Evolutionary conservation across 2,113 vertebrate species (phyloP).

Genomic region (Ibidorhyncha struthersii): DNA sequence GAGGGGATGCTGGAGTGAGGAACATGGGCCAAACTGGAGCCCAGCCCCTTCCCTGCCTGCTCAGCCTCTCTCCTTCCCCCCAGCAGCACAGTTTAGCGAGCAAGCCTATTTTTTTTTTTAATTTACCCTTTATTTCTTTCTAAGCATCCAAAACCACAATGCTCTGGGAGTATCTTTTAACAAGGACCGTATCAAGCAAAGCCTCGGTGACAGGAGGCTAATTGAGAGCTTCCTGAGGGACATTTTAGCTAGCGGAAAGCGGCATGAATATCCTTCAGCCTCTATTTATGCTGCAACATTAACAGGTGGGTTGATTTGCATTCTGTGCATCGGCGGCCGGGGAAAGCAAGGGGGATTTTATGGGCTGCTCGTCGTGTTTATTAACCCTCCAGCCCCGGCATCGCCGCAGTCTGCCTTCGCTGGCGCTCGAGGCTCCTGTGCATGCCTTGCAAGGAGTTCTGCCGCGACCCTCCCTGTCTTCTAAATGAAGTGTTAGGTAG

Average conservation of each 20-base stretch:
- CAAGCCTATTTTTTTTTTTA: background rate
- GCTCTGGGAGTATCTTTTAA: background rate
- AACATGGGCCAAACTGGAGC: background rate
- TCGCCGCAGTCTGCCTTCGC: no score
- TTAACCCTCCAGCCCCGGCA: background rate
- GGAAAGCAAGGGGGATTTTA: background rate
- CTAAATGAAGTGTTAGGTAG: background rate
- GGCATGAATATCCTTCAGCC: background rate
- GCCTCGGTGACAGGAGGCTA: background rate
- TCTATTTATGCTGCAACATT: background rate
- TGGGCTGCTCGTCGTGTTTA: background rate
- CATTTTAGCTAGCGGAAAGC: background rate
- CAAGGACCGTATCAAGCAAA: background rate
- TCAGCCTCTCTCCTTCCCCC: background rate
- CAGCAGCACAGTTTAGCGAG: background rate
- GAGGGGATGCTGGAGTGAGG: background rate
- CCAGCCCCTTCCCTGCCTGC: background rate
- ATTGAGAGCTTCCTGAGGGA: background rate
- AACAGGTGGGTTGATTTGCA: background rate
- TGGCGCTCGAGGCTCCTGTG: rapidly evolving
- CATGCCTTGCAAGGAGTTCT: rapidly evolving
- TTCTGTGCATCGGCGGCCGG: background rate
- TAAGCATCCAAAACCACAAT: background rate
- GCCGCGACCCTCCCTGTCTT: background rate
- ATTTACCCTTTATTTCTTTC: background rate